A percentile compares a stretch with the other conserved stretches of the same genome.
These are phyloP conservation scores for Callospermophilus lateralis DNA, from an alignment of 2,113 vertebrate genomes.

Conservation along the genomic window DNA sequence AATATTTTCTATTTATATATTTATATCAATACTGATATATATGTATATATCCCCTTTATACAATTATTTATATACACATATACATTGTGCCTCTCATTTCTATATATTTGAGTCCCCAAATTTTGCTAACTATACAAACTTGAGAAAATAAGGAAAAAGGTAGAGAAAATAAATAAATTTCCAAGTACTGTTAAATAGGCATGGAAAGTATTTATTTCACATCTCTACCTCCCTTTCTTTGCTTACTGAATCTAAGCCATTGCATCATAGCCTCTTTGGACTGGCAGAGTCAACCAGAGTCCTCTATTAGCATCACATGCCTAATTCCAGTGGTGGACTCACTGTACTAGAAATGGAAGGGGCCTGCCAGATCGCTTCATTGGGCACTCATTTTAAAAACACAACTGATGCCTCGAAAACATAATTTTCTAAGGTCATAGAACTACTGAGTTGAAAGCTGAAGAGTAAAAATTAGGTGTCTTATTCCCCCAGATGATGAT, in stretches of 20 bases:
- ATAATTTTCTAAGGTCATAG: neutral
- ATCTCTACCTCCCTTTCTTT: neutral
- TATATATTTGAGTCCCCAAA: neutral
- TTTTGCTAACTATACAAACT: neutral
- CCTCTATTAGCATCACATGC: neutral
- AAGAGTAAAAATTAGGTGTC: constrained; percentile 9
- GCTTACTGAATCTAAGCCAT: neutral
- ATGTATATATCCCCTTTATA: neutral
- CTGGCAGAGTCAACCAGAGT: neutral
- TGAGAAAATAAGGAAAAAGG: neutral
- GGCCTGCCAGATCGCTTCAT: neutral
- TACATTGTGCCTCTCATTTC: neutral
- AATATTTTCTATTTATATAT: neutral
- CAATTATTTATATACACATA: neutral
- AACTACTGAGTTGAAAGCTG: neutral
- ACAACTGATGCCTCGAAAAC: neutral
- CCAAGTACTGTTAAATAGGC: neutral
- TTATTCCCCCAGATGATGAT: neutral
- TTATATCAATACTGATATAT: neutral
- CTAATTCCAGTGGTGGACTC: neutral
- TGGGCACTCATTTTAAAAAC: neutral
- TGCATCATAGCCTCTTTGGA: neutral
- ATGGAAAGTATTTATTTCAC: neutral
- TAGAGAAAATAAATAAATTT: constrained; percentile 28
- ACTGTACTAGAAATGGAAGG: neutral